Evolutionary conservation across 2,888 invertebrate genomes (phyloP), one percentile per base, ranked within the genome.

Genomic region (Pseudeuparius sepicola): DNA sequence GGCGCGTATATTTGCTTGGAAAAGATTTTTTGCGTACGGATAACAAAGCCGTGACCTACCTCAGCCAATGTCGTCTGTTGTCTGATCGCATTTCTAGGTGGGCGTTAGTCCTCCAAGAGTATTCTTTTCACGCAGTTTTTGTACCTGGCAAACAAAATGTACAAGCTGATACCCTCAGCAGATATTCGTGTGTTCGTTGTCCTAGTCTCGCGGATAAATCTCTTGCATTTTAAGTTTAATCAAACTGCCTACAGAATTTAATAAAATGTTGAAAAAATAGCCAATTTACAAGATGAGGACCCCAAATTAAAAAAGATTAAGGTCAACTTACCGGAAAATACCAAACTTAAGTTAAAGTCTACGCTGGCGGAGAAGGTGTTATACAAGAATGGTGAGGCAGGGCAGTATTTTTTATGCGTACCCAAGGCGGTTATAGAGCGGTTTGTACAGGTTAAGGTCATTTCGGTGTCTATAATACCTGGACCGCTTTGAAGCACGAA

Each of bases 371-470:
- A 34, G 14, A 13, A 12, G 13, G 14, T 34, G 15, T 35, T 29
- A 16, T 35, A 35, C 12, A 29, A 11, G 15, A 24, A 11, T 11
- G 12, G 12, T 9, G 25, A 24, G 9, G 25, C 10, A 6, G 25
- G 25, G 5, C 25, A 12, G 5, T 25, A 20, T 26, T 24, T 39
- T 7, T 11, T 41, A 4, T 41, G 41, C 17, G 24, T 41, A 12
- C 41, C 41, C 9, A 10, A 29, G n/a, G n/a, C n/a, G n/a, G n/a
- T n/a, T n/a, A n/a, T n/a, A n/a, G n/a, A n/a, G n/a, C n/a, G n/a
- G n/a, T n/a, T n/a, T n/a, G n/a, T n/a, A n/a, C n/a, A n/a, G 34
- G 35, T 15, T 15, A 39, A 14, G 39, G 36, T 3, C 41, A 41
- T 20, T 36, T 33, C n/a, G 41, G 39, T 3, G 27, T 27, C 9